A percentile compares a stretch with the other conserved stretches of the same genome.
Conservation (phyloP, 1,140 invertebrate genomes). For the Calycopis cecrops region DNA sequence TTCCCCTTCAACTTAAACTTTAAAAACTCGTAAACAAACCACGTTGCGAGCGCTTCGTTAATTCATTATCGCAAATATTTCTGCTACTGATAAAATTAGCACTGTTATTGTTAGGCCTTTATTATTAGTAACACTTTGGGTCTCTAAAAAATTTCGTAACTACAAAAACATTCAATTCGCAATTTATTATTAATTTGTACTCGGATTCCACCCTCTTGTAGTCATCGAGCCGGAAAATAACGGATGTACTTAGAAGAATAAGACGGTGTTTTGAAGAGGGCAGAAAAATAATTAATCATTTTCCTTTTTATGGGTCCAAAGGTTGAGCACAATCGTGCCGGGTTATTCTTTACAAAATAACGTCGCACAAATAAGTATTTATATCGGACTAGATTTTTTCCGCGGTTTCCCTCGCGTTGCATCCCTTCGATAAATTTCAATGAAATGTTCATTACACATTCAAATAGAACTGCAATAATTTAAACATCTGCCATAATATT, state of each 20-base stretch:
- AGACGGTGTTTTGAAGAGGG: slow-evolving; percentile 70
- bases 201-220: slow-evolving; percentile 58
- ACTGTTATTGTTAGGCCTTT: too few relatives aligned
- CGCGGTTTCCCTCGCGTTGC: too few relatives aligned
- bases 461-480: too few relatives aligned
- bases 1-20: too few relatives aligned
- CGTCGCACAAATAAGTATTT: neutral
- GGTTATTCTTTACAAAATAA: slow-evolving; percentile 28
- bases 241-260: slow-evolving; percentile 71
- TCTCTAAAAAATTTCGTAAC: slow-evolving; percentile 17
- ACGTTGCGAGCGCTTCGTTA: too few relatives aligned
- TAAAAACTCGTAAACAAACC: too few relatives aligned
- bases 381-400: too few relatives aligned
- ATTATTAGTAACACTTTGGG: neutral
- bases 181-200: slow-evolving; percentile 68
- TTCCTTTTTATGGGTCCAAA: slow-evolving; percentile 61
- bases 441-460: too few relatives aligned
- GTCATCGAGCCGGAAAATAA: slow-evolving; percentile 70
- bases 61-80: too few relatives aligned
- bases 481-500: too few relatives aligned
- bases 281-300: slow-evolving; percentile 71
- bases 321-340: slow-evolving; percentile 59
- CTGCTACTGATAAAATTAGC: too few relatives aligned
- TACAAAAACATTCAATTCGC: slow-evolving; percentile 36
- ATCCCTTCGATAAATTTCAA: too few relatives aligned